These are phyloP conservation scores for Nothocercus nigrocapillus DNA, from an alignment of 2,113 vertebrate genomes.

Conservation along the genomic window DNA sequence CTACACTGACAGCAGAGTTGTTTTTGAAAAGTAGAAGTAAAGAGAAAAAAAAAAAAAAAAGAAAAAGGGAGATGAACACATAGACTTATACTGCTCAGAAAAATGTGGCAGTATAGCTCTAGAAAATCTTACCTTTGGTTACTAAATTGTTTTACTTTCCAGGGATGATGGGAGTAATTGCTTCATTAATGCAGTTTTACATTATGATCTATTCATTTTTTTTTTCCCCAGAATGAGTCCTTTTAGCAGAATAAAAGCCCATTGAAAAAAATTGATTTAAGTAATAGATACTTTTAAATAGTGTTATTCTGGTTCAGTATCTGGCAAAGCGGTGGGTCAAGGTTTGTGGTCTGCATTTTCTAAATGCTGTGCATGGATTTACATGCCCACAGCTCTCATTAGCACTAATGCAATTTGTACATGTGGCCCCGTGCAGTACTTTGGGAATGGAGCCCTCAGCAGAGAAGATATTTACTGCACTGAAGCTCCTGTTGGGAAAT, in stretches of 20 bases:
- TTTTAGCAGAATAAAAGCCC: constrained; percentile 27
- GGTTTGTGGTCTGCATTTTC: background rate
- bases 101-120: background rate
- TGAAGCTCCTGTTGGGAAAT: constrained; percentile 47
- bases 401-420: constrained; percentile 12
- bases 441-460: constrained; percentile 44
- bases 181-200: constrained; percentile 35
- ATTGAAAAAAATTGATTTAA: constrained; percentile 28
- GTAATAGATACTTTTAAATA: constrained; percentile 2
- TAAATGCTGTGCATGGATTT: constrained; percentile 19
- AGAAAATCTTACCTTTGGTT: background rate
- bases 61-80: background rate
- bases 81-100: background rate
- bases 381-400: constrained; percentile 19
- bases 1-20: constrained; percentile 29
- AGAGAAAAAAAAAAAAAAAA: background rate
- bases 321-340: background rate
- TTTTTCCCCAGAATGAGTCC: background rate
- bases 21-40: constrained; percentile 13
- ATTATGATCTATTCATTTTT: constrained; percentile 21
- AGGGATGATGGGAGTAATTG: constrained; percentile 18
- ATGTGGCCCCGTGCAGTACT: constrained; percentile 39
- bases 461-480: constrained; percentile 41
- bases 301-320: constrained; percentile 1
- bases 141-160: constrained; percentile 51